Conservation (phyloP, 2,113 vertebrate genomes). For the Prunella himalayana region DNA sequence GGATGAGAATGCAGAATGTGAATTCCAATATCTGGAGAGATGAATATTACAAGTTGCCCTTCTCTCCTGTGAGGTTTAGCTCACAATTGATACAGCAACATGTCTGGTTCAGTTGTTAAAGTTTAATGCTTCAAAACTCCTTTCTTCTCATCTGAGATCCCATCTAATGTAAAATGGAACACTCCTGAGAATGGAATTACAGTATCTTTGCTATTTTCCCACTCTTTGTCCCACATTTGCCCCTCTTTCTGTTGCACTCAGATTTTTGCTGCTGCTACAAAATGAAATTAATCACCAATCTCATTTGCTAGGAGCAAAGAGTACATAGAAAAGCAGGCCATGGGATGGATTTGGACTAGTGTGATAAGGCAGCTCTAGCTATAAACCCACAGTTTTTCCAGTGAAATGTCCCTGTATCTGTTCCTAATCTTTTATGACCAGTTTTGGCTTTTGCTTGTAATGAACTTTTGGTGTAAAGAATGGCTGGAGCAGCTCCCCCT, state of each 20-base stretch:
- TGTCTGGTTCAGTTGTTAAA: conserved; percentile 30
- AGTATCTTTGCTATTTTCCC: neutral
- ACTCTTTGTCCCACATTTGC: neutral
- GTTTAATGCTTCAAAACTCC: conserved; percentile 40
- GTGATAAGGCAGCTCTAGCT: neutral
- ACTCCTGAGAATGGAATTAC: neutral
- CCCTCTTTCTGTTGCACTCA: neutral
- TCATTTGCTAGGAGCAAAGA: neutral
- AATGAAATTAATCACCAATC: conserved; percentile 23
- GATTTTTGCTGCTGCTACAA: conserved; percentile 6
- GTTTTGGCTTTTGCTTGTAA: neutral
- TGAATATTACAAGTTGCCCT: neutral
- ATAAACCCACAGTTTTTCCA: neutral
- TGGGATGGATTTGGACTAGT: neutral
- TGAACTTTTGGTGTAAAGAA: neutral
- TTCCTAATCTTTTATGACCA: neutral
- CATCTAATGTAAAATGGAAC: neutral
- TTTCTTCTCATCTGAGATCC: neutral
- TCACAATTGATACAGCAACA: neutral
- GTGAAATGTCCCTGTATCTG: neutral
- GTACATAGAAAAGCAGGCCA: neutral
- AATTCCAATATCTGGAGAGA: neutral
- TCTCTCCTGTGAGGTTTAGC: neutral
- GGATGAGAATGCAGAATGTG: neutral
- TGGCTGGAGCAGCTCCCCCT: neutral